Percentiles rank a stretch among this genome's conserved stretches.
phyloP scores from a whole-genome alignment of 2,797 vertebrate genomes.

The Falco novaeseelandiae region DNA sequence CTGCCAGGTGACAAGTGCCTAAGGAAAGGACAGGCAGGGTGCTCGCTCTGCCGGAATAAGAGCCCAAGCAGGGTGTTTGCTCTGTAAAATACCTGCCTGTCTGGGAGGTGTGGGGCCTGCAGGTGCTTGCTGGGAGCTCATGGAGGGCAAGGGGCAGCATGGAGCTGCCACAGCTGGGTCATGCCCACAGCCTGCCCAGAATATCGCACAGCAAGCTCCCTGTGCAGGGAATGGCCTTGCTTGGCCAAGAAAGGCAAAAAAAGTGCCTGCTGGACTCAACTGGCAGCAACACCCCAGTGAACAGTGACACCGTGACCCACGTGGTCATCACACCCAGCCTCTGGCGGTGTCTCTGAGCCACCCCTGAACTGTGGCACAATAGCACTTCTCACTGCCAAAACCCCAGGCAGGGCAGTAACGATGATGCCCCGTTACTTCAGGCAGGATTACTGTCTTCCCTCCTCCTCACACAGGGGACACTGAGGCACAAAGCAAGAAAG shows the following conservation, averaged over 20 bases:
- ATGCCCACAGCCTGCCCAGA: neutral
- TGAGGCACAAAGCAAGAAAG: neutral
- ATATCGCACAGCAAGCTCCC: neutral
- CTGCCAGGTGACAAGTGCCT: neutral
- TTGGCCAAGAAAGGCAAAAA: neutral
- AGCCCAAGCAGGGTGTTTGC: neutral
- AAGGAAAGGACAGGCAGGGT: neutral
- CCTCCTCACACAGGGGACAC: fast-evolving
- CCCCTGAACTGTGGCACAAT: fast-evolving
- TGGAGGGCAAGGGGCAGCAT: fast-evolving
- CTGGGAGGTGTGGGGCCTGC: fast-evolving
- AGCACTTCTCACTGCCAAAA: fast-evolving
- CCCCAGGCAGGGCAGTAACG: fast-evolving
- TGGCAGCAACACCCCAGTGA: neutral
- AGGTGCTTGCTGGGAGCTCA: neutral
- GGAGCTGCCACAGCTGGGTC: fast-evolving
- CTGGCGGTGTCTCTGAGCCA: fast-evolving
- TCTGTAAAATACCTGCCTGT: neutral
- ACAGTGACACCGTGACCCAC: fast-evolving
- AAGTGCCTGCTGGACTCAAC: fast-evolving
- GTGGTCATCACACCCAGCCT: neutral
- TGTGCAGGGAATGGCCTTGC: fast-evolving
- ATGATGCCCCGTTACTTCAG: neutral
- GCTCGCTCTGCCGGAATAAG: neutral
- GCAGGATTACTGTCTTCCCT: neutral